These are phyloP conservation scores for Gymnopithys bicolor DNA, from an alignment of 2,797 vertebrate genomes.

Conservation along the genomic window DNA sequence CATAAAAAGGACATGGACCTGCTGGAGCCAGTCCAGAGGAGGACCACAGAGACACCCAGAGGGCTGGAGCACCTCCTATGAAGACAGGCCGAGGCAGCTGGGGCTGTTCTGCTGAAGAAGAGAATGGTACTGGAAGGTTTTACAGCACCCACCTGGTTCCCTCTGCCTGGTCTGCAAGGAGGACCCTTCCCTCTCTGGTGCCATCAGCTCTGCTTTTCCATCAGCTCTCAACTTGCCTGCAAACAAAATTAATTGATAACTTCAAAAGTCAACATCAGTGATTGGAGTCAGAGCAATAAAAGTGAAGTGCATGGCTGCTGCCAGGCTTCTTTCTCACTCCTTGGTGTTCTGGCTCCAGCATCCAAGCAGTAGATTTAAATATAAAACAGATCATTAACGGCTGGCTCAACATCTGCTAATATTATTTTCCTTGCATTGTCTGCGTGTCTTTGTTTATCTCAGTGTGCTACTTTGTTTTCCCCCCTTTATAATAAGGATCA, in stretches of 20 bases:
- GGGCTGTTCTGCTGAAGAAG: neutral
- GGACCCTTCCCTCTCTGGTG: neutral
- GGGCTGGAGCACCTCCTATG: neutral
- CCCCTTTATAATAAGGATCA: constrained; percentile 71
- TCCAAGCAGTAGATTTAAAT: constrained; percentile 72
- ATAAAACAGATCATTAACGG: constrained; percentile 74
- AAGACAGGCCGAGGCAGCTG: neutral
- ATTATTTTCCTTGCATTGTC: constrained; percentile 76
- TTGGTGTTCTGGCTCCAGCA: constrained; percentile 65
- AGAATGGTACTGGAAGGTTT: neutral
- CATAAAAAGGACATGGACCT: neutral
- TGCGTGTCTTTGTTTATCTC: constrained; percentile 72
- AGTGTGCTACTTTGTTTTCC: constrained; percentile 71
- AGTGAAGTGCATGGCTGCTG: constrained; percentile 54
- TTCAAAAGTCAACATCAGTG: constrained; percentile 33
- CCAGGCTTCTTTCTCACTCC: constrained; percentile 52
- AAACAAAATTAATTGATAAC: constrained; percentile 4
- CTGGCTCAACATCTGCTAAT: constrained; percentile 76
- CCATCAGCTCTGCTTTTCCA: neutral
- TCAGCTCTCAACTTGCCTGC: neutral
- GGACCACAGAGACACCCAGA: accelerated
- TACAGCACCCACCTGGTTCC: neutral
- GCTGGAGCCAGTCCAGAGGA: neutral
- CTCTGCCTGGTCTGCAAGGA: neutral
- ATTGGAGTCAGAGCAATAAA: constrained; percentile 52